A percentile compares a stretch with the other conserved stretches of the same genome.
These are phyloP conservation scores for Euwallacea fornicatus DNA, from an alignment of 1,140 invertebrate species.

Conservation along the genomic window DNA sequence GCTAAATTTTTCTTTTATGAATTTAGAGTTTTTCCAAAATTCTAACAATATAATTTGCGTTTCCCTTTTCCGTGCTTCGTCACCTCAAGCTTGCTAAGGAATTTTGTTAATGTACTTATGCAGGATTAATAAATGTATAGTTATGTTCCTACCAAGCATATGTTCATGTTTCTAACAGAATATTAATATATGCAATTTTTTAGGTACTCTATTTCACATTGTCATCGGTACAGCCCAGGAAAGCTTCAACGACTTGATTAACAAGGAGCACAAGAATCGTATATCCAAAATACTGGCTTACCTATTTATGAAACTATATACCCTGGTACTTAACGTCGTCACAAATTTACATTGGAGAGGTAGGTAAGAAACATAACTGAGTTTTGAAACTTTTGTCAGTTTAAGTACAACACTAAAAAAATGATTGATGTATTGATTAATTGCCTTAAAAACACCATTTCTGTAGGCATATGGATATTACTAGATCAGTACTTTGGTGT, in stretches of 20 bases:
- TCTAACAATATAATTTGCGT: too few species aligned
- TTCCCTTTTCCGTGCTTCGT: too few species aligned
- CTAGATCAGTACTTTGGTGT: slow-evolving; percentile 32
- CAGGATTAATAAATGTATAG: too few species aligned
- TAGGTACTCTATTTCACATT: slow-evolving; percentile 47
- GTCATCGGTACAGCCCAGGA: slow-evolving; percentile 57
- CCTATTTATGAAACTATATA: slow-evolving; percentile 55
- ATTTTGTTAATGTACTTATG: too few species aligned
- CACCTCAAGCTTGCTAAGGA: too few species aligned
- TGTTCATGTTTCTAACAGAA: background rate
- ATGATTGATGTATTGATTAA: too few species aligned
- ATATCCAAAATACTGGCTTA: slow-evolving; percentile 10
- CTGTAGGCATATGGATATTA: slow-evolving; percentile 30
- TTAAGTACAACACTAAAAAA: background rate
- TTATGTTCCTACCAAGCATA: too few species aligned
- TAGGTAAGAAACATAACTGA: slow-evolving; percentile 63
- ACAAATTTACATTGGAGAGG: slow-evolving; percentile 67
- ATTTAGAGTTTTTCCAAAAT: too few species aligned
- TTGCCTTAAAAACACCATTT: background rate
- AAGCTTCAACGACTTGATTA: slow-evolving; percentile 59
- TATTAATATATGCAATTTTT: slow-evolving; percentile 1
- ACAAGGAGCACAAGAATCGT: slow-evolving; percentile 48
- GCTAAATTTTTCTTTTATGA: too few species aligned
- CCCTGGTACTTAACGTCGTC: slow-evolving; percentile 59
- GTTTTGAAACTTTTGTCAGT: background rate